Evolutionary conservation across 2,888 invertebrate species (phyloP), one percentile per base, ranked within the genome.

Genomic region (Nowickia ferox): DNA sequence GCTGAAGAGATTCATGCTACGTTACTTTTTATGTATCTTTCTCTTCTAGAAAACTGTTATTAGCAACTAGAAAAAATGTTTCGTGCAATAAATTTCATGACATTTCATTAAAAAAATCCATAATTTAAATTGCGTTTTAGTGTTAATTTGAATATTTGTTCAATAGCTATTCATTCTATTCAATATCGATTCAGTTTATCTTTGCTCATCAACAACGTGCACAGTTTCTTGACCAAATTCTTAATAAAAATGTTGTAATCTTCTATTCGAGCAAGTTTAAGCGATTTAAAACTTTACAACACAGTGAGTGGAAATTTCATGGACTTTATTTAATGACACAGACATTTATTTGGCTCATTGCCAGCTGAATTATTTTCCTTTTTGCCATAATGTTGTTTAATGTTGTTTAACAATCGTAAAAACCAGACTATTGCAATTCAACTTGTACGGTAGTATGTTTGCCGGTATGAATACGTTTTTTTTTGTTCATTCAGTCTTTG

Each of bases 261-360:
- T 66, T n/a, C 38, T 19, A 17, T 6, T 19, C 10, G 5, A 22
- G 17, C n/a, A 30, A 40, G 8, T 0, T 9, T 6, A n/a, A 46
- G 13, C 11, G 1, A 6, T 55, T 53, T 13, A 53, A 9, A 17
- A 48, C 51, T 19, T 40, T 19, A n/a, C 10, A 66, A 11, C 22
- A 61, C 8, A 48, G 59, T 38, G 30, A 17, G 51, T 59, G 17
- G 53, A 44, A 53, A 69, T 79, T 69, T 79, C 11, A 65, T 55
- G 30, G 71, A 8, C 19, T 55, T 10, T 72, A 63, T 46, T 55
- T 72, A 79, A 79, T 79, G 78, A 71, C 71, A 77, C 79, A 79
- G 79, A 79, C 69, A 80, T 78, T 63, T 78, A 82, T 77, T 85
- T 85, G 85, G 85, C 85, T 48, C 46, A 81, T 69, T 81, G 81